Evolutionary conservation across 2,888 invertebrate species (phyloP), one percentile per base, ranked within the genome.

Genomic region (Sepioteuthis lessoniana): DNA sequence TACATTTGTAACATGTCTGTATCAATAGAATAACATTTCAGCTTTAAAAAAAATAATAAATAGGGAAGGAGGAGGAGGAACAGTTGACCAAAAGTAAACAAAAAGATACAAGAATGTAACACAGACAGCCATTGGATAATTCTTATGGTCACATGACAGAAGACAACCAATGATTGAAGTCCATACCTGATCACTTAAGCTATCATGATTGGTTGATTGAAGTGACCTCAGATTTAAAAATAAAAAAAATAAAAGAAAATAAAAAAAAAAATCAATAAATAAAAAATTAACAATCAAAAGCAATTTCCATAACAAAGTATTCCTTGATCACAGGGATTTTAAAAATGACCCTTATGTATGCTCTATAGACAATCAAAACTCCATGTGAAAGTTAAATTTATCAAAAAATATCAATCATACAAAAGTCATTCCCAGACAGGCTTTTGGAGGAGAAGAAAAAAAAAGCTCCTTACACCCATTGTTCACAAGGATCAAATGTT

Each of bases 391-490:
- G 76, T 76, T 16, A 19, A 60, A 28, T 60, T 5, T 60, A 25
- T 76, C 10, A 31, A 31, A n/a, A 76, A 76, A 76, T 76, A 76
- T 28, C 28, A 28, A 47, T 25, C 55, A 55, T 21, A 25, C 55
- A 55, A 4, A 55, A n/a, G n/a, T 76, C 76, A n/a, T 76, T n/a
- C n/a, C n/a, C 31, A 76, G 31, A 76, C 10, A 76, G 31, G n/a
- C 0, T 76, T 76, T 76, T 0, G 28, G 2, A n/a, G 35, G 16
- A 76, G 35, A 76, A 76, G n/a, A 76, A 35, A 35, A 76, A n/a
- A n/a, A n/a, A 76, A 35, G n/a, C n/a, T n/a, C n/a, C n/a, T 76
- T 76, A 76, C n/a, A 76, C n/a, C 76, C 76, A 76, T n/a, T 76
- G 76, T n/a, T n/a, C 76, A 76, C n/a, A 76, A 76, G 76, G 76